Base-by-base conservation (phyloP, 2,113 vertebrate genomes). In the Semicossyphus pulcher region DNA sequence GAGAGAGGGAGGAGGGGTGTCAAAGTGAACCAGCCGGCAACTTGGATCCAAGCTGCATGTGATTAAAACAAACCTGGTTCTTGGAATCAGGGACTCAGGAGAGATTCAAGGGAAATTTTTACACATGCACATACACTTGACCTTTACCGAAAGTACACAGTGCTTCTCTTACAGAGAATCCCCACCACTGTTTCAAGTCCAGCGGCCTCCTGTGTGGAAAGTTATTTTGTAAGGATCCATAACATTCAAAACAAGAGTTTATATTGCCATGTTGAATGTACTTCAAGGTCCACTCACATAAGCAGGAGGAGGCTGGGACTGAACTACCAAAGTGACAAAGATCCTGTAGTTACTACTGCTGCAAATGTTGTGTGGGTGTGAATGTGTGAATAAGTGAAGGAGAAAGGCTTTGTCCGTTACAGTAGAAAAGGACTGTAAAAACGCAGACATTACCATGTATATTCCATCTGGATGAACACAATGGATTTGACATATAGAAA, bases 61-160 rank as follows among this genome's bases (percentile, higher is more conserved):
- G 76, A 48, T 73, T 75, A 34, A 86, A 85, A 83, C 66, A 85
- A 72, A 80, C 45, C 65, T 76, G 78, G 61, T 84, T 86, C 80
- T 83, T 47, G 77, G 80, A 73, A 78, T 66, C 36, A 53, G 78
- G 77, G 41, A 72, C 49, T 44, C 10, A 66, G 31, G 21, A 68
- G 41, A 72, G 56, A 56, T 72, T 78, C 31, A 57, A 62, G 68
- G 71, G 72, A 68, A 84, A 78, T 67, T 62, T 45, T 21, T 74
- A 81, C 66, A 76, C 52, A 70, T 15, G 34, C 32, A 44, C 53
- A 71, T 48, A 72, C 54, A 59, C 45, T 29, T 48, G 57, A 64
- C 57, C 45, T 34, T 45, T 63, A 52, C 49, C 64, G n/a, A 53
- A 79, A 69, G 47, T 59, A 70, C 58, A 86, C 76, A 53, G 70